Percentiles rank a stretch among this genome's conserved stretches.
Evolutionary conservation across 2,113 vertebrate genomes (phyloP).

Genomic region (Perca fluviatilis): DNA sequence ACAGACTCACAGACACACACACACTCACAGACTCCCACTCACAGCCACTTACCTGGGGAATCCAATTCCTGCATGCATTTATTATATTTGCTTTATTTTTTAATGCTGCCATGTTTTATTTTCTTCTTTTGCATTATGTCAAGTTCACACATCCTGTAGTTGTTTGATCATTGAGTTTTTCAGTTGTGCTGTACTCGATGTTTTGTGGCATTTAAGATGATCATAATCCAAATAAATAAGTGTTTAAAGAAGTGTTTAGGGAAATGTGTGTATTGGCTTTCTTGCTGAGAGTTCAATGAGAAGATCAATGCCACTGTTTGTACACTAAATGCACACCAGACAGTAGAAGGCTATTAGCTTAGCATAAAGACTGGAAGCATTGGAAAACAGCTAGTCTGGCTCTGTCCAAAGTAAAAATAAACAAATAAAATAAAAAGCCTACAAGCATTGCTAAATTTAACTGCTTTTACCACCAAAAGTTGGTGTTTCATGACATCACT

Average conservation of each 20-base stretch:
- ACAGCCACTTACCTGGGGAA: constrained; percentile 20
- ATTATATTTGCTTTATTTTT: constrained; percentile 16
- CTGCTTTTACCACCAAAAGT: background rate
- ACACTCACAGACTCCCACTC: background rate
- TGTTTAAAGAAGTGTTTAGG: background rate
- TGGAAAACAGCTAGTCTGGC: background rate
- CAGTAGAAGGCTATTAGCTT: background rate
- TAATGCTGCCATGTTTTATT: background rate
- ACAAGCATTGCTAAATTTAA: background rate
- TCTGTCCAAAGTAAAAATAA: background rate
- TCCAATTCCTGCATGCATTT: background rate
- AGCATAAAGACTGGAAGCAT: background rate
- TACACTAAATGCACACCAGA: background rate
- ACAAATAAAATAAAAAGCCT: background rate
- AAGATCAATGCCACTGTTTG: background rate
- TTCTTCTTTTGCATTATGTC: background rate
- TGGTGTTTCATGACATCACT: background rate
- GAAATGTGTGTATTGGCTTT: background rate
- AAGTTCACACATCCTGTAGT: background rate
- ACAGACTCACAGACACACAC: constrained; percentile 32
- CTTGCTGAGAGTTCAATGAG: background rate
- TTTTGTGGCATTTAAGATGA: background rate
- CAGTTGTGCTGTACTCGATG: background rate
- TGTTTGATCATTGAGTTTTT: background rate
- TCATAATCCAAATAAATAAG: background rate